These are phyloP conservation scores for Athrips mouffetella DNA, from an alignment of 2,888 invertebrate species.

Conservation along the genomic window DNA sequence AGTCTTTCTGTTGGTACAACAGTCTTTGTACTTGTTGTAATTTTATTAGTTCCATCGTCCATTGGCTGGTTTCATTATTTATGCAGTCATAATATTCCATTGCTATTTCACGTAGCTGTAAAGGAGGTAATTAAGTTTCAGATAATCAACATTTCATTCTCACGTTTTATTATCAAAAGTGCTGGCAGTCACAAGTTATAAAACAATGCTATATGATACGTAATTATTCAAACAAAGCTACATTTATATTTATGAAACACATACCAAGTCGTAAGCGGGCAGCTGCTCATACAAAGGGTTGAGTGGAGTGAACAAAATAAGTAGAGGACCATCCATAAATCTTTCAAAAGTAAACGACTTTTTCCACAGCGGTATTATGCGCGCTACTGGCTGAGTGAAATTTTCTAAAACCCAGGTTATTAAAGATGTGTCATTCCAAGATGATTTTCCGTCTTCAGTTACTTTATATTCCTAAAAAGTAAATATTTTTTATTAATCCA, in stretches of 20 bases:
- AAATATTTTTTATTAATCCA: background rate
- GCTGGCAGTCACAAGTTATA: too few species aligned
- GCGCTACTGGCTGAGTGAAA: constrained; percentile 79
- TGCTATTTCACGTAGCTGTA: constrained; percentile 84
- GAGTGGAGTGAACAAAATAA: constrained; percentile 87
- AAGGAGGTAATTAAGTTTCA: too few species aligned
- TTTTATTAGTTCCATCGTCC: constrained; percentile 63
- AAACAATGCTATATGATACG: constrained; percentile 16
- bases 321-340: constrained; percentile 82
- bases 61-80: constrained; percentile 68
- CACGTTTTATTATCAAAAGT: too few species aligned
- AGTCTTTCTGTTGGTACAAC: constrained; percentile 61
- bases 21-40: constrained; percentile 62
- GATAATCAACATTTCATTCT: too few species aligned
- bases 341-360: constrained; percentile 84
- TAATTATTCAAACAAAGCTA: background rate
- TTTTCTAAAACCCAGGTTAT: constrained; percentile 81
- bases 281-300: constrained; percentile 82
- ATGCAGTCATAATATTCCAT: constrained; percentile 85
- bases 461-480: constrained; percentile 72
- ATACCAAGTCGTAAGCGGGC: constrained; percentile 85
- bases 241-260: constrained; percentile 14
- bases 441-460: constrained; percentile 39
- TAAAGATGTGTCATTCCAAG: constrained; percentile 61
- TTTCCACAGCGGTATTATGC: constrained; percentile 84